Base-by-base conservation (phyloP, 1,140 invertebrate species). In the Sarcophaga bullata region DNA sequence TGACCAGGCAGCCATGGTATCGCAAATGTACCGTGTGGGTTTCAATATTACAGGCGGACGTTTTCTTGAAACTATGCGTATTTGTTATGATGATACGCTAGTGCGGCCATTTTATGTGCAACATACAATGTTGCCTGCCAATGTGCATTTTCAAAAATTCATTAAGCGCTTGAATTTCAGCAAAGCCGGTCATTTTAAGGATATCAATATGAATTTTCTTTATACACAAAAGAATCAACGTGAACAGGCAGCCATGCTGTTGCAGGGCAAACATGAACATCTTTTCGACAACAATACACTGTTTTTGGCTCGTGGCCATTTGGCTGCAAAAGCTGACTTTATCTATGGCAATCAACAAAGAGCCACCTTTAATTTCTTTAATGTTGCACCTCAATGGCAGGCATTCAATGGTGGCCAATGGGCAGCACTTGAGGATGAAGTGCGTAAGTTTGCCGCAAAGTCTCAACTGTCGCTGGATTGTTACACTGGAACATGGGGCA, bases 271-370 rank as follows among this genome's bases (percentile, higher is more conserved):
- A 13, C 48, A 50, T 6, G 25, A 81, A 3, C 49, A 83, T 46
- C 87, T 87, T 19, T 84, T 89, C 19, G 86, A 89, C 52, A 85
- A 82, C 78, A 48, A 80, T 48, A 84, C 83, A 2, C 46, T 84
- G 46, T 88, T 85, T 46, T 81, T 89, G 49, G 62, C 87, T 48
- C 88, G 88, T 25, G 94, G 94, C 17, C 94, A 95, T 85, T 88
- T 95, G 58, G 90, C 92, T 0, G 93, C 94, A 17, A 94, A 94
- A 85, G 92, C 91, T 49, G 94, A 95, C 86, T 92, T 92, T 83
- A 91, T 94, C 19, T 93, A 92, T 85, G 93, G 91, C 9, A 89
- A 91, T n/a, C 92, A 93, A 52, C 93, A 95, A 85, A 90, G 92
- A 0, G 89, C 93, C 25, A 93, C 92, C 8, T 94, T 93, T 85